A percentile compares a stretch with the other conserved stretches of the same genome.
phyloP scores from a whole-genome alignment of 2,113 vertebrate species.

The Halcyon malimbica region DNA sequence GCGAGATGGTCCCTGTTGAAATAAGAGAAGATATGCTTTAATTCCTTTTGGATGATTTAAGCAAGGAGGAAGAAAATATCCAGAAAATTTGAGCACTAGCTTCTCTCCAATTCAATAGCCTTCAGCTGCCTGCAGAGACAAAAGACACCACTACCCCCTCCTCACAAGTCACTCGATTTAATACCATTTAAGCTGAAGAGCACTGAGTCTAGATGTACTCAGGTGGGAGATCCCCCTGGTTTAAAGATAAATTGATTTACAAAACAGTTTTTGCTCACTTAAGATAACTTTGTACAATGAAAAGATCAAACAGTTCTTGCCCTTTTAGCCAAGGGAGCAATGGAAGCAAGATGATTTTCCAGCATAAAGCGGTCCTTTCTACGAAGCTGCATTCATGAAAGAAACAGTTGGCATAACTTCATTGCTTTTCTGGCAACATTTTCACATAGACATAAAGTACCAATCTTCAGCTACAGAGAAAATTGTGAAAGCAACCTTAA shows the following conservation, averaged over 20 bases:
- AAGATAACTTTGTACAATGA: neutral
- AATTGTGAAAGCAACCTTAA: constrained; percentile 67
- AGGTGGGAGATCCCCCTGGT: neutral
- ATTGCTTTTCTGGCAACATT: constrained; percentile 48
- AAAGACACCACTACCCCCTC: neutral
- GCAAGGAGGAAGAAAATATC: neutral
- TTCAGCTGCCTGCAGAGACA: neutral
- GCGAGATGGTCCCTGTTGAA: constrained; percentile 81
- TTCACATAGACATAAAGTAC: constrained; percentile 48
- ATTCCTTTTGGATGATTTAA: neutral
- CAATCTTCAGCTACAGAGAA: constrained; percentile 51
- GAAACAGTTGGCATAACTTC: constrained; percentile 41
- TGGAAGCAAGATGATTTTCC: constrained; percentile 24
- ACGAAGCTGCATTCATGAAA: neutral
- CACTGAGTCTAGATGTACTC: neutral
- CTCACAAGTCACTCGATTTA: neutral
- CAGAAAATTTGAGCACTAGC: neutral
- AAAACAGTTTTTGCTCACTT: neutral
- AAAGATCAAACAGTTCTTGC: neutral
- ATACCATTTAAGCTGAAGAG: neutral
- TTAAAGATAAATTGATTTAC: neutral
- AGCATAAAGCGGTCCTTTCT: neutral
- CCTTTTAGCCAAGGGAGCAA: neutral
- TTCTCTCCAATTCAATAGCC: neutral
- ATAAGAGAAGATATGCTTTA: neutral